Evolutionary conservation across 2,113 vertebrate genomes (phyloP), one percentile per base, ranked within the genome.

Genomic region (Monarcha castaneiventris): DNA sequence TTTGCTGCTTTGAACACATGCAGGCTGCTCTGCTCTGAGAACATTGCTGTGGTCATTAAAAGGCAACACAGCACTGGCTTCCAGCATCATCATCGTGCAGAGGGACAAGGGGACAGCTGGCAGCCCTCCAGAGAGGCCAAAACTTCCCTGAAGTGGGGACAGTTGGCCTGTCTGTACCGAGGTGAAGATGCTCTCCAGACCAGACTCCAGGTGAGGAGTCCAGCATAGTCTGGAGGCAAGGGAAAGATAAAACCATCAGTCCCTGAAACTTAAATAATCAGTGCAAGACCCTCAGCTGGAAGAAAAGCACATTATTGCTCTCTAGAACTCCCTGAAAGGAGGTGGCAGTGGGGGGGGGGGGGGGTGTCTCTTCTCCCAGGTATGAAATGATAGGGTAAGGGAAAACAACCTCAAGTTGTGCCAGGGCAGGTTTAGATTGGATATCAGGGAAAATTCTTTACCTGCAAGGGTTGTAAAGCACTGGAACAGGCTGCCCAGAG

Each of bases 21-120:
- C 51, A 59, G 64, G 64, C 27, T 81, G 32, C 37, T 87, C 52
- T 84, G 69, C 80, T n/a, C 30, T 7, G 48, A 67, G 91, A 89
- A 89, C 87, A 93, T 89, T 49, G 71, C 93, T 94, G 84, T 62
- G 58, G 49, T 87, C 93, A 85, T 54, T 89, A 73, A 91, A 94
- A 96, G 56, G 68, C 39, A 44, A 30, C 27, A 19, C 35, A 58
- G 56, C 54, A 25, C 77, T 59, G 75, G 69, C 55, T 84, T 68
- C 64, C 76, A 66, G 25, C 21, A 22, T 16, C 59, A 58, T 2
- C 39, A 61, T 14, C 0, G 1, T 1, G 4, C 55, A 25, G 52
- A 86, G 68, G 64, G 26, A 80, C 63, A 68, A 84, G 68, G 68
- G 69, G 35, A 89, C 51, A 89, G 26, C 56, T 2, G 0, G 56